Evolutionary conservation across 2,113 vertebrate genomes (phyloP).

Genomic region (Sapajus apella): DNA sequence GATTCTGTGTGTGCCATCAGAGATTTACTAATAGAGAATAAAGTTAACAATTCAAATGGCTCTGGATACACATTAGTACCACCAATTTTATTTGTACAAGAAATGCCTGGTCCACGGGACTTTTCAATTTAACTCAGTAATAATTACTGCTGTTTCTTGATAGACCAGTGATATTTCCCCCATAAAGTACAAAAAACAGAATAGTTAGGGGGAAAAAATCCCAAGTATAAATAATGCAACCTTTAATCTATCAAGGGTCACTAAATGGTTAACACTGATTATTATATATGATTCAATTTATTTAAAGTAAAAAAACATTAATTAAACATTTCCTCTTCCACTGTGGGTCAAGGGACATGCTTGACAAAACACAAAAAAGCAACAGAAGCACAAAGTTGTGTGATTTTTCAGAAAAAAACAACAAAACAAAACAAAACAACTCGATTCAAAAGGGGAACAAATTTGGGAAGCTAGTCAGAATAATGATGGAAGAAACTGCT

Average conservation of each 20-base stretch:
- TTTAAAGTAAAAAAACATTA: conserved; percentile 62
- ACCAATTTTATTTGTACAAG: conserved; percentile 58
- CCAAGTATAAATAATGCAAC: conserved; percentile 22
- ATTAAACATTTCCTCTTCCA: conserved; percentile 62
- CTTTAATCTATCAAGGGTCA: conserved; percentile 42
- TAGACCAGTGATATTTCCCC: conserved; percentile 1
- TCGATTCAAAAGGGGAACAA: conserved; percentile 25
- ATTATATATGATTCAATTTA: conserved; percentile 48
- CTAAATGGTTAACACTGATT: conserved; percentile 55
- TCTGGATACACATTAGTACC: conserved; percentile 35
- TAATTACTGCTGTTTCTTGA: conserved; percentile 28
- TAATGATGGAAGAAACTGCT: conserved; percentile 47
- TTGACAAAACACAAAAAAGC: conserved; percentile 73
- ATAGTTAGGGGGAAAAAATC: background rate
- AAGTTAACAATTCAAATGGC: background rate
- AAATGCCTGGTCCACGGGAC: conserved; percentile 40
- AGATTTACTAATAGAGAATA: background rate
- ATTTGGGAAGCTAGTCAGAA: conserved; percentile 45
- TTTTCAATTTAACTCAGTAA: conserved; percentile 8
- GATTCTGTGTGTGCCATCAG: background rate
- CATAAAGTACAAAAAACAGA: background rate
- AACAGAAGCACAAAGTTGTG: background rate
- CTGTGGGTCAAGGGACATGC: conserved; percentile 75
- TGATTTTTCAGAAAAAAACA: background rate
- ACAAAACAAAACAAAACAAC: background rate